phyloP scores from a whole-genome alignment of 2,888 invertebrate species.

The Hemithea aestivaria region DNA sequence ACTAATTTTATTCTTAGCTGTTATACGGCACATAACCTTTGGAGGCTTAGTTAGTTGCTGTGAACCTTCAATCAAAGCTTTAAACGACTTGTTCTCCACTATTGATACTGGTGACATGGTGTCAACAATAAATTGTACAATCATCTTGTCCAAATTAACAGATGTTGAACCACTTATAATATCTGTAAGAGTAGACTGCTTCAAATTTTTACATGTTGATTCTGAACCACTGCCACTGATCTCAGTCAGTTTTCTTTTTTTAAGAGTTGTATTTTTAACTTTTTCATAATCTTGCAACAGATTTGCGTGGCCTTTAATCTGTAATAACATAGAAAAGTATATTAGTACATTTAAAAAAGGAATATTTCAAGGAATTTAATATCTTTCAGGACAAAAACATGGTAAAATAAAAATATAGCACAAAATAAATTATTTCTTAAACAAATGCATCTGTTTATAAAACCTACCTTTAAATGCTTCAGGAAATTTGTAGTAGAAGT shows the following conservation, averaged over 20 bases:
- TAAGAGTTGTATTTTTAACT: slow-evolving; percentile 2
- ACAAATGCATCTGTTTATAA: neutral
- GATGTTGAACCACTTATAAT: slow-evolving; percentile 3
- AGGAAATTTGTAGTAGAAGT: slow-evolving; percentile 4
- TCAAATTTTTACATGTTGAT: slow-evolving; percentile 12
- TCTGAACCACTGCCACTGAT: slow-evolving; percentile 4
- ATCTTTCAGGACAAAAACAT: neutral
- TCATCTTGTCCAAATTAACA: slow-evolving; percentile 20
- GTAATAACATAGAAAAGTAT: slow-evolving; percentile 3
- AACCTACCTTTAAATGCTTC: slow-evolving; percentile 16
- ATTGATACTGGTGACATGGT: slow-evolving; percentile 26
- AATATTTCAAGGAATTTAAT: neutral
- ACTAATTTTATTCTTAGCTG: neutral
- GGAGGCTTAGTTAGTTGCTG: neutral
- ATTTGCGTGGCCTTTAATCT: slow-evolving; percentile 7
- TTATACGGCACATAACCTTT: neutral
- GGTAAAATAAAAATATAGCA: too few relatives aligned
- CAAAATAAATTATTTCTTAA: too few relatives aligned
- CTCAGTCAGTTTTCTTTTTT: neutral
- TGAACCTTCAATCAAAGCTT: slow-evolving; percentile 19
- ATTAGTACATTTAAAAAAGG: neutral
- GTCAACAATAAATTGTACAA: slow-evolving; percentile 21
- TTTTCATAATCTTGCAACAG: slow-evolving; percentile 10
- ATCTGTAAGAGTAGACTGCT: slow-evolving; percentile 16
- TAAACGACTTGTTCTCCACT: slow-evolving; percentile 22